Conservation (phyloP, 2,113 vertebrate genomes). For the Zosterops pallidus region DNA sequence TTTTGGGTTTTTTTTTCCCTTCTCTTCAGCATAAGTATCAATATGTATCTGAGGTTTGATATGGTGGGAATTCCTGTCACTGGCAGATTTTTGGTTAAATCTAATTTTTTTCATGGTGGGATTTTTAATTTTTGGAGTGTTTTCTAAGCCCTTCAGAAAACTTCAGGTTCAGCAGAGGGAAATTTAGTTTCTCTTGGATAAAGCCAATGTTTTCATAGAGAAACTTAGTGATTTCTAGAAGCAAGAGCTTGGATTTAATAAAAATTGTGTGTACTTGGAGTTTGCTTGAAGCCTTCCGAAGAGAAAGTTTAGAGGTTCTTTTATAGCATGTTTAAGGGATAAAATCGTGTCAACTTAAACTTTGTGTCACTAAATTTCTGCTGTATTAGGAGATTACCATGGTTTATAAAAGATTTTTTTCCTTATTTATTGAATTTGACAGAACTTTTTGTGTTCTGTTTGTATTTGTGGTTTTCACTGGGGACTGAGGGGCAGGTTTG, state of each 20-base stretch:
- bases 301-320: not conserved
- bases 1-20: accelerated
- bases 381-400: not conserved
- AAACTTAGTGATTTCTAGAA: not conserved
- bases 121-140: not conserved
- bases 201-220: not conserved
- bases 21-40: not conserved
- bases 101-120: too few relatives aligned
- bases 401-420: not conserved
- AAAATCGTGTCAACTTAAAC: not conserved
- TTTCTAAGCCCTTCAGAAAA: not conserved
- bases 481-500: not conserved
- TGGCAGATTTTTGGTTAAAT: not conserved
- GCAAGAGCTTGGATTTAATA: not conserved
- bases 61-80: not conserved
- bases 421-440: not conserved
- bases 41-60: not conserved
- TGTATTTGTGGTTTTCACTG: not conserved
- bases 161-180: not conserved
- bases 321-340: not conserved
- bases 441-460: not conserved
- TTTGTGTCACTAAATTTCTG: not conserved
- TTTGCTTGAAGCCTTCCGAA: not conserved
- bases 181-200: not conserved
- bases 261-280: not conserved